Conservation (phyloP, 2,888 invertebrate genomes). For the Perizoma affinitatum region DNA sequence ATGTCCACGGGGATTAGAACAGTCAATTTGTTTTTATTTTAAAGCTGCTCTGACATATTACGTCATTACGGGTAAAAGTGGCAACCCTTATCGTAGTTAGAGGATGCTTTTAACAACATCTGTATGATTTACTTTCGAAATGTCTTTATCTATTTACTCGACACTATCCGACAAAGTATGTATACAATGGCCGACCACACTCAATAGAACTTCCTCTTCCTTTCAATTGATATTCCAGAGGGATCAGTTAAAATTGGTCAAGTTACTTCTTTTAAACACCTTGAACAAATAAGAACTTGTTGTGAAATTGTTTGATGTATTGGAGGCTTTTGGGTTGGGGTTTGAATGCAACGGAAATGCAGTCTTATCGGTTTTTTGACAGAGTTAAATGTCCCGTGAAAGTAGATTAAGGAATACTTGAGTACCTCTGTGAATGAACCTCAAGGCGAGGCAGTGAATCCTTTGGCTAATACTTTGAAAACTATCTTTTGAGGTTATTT, state of each 20-base stretch:
- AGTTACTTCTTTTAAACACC: constrained; percentile 55
- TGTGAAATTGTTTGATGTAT: constrained; percentile 58
- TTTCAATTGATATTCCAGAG: constrained; percentile 12
- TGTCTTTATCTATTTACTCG: constrained; percentile 63
- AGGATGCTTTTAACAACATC: constrained; percentile 49
- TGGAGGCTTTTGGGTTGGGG: constrained; percentile 43
- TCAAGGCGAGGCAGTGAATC: no score
- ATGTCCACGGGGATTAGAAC: no score
- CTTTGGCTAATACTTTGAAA: no score
- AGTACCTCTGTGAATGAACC: no score
- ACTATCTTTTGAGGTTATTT: no score
- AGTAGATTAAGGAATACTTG: background rate
- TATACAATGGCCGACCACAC: constrained; percentile 47
- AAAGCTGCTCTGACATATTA: background rate
- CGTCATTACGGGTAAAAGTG: background rate
- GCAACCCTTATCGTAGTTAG: background rate
- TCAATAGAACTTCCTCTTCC: constrained; percentile 31
- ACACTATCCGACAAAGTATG: constrained; percentile 60
- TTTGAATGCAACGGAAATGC: constrained; percentile 28
- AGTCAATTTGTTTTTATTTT: no score
- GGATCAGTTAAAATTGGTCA: constrained; percentile 45
- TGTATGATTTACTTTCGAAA: constrained; percentile 64
- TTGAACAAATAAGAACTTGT: constrained; percentile 58
- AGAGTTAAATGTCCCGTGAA: constrained; percentile 14
- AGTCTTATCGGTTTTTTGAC: constrained; percentile 11